phyloP scores from a whole-genome alignment of 2,888 invertebrate genomes.

The Nymphalis c-album region DNA sequence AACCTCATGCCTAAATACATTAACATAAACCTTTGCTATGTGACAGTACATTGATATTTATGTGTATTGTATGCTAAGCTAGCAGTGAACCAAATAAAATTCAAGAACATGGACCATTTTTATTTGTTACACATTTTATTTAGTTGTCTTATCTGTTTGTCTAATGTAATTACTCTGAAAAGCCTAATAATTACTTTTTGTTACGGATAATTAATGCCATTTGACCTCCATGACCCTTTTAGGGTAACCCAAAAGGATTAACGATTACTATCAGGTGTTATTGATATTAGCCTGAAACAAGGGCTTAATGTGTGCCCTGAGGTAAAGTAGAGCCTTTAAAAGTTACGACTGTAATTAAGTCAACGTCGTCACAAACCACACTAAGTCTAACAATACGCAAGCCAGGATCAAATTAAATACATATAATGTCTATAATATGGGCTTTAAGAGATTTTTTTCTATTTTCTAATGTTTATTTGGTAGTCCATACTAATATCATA shows the following conservation, averaged over 20 bases:
- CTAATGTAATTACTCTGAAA: not conserved
- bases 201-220: not conserved
- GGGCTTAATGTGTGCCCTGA: not conserved
- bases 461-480: too few relatives aligned
- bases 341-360: constrained; percentile 7
- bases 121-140: too few relatives aligned
- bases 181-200: not conserved
- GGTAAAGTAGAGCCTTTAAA: constrained; percentile 8
- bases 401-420: not conserved
- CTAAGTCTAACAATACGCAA: not conserved
- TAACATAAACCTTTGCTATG: too few relatives aligned
- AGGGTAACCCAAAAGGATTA: constrained; percentile 3
- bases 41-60: too few relatives aligned
- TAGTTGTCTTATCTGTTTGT: not conserved
- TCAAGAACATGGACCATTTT: too few relatives aligned
- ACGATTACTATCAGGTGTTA: constrained; percentile 6
- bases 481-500: too few relatives aligned
- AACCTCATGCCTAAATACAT: too few relatives aligned
- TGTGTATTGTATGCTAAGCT: too few relatives aligned
- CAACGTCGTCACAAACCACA: not conserved
- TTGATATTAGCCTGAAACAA: constrained; percentile 4
- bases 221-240: constrained; percentile 4
- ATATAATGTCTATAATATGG: too few relatives aligned
- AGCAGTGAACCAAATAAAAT: too few relatives aligned
- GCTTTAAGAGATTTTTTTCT: too few relatives aligned